Evolutionary conservation across 2,113 vertebrate species (phyloP), one percentile per base, ranked within the genome.

Genomic region (Euleptes europaea): DNA sequence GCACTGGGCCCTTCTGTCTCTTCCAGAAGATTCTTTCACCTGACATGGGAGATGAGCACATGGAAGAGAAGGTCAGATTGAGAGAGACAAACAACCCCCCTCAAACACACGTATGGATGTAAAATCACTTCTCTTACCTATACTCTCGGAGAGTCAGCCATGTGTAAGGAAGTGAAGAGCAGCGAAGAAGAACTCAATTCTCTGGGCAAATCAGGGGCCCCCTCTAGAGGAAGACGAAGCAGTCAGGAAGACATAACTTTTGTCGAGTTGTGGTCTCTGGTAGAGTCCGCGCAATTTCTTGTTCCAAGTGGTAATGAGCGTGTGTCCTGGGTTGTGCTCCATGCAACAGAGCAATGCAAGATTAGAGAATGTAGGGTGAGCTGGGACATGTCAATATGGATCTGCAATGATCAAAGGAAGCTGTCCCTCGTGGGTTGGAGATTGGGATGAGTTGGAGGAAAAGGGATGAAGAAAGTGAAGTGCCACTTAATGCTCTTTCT

Each of bases 341-440:
- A 89, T 84, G 91, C 88, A 5, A 90, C 89, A 85, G 88, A 78
- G 89, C 57, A 84, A 90, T 83, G 91, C 87, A 92, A 93, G 92
- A 94, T 94, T 94, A 94, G 92, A 92, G 91, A 93, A 87, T 77
- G 90, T 92, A 90, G 92, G 89, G 91, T 93, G 91, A 92, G 90
- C 93, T 94, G 93, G 92, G 93, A 94, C 91, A 89, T 91, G 94
- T 94, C 94, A 93, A 90, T 93, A 94, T 88, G 92, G 93, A 94
- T 94, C 93, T 93, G 89, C 83, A 78, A 13, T 93, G 94, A 94
- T 94, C 94, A 95, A 95, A 95, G 92, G 86, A 93, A 82, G 66
- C 82, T 84, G 87, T 81, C 92, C 93, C 90, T 93, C 88, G 90
- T 92, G 94, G 91, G 91, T 83, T 84, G 86, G 91, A 93, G 90